Conservation (phyloP, 1,140 invertebrate species). For the Anthonomus grandis region DNA sequence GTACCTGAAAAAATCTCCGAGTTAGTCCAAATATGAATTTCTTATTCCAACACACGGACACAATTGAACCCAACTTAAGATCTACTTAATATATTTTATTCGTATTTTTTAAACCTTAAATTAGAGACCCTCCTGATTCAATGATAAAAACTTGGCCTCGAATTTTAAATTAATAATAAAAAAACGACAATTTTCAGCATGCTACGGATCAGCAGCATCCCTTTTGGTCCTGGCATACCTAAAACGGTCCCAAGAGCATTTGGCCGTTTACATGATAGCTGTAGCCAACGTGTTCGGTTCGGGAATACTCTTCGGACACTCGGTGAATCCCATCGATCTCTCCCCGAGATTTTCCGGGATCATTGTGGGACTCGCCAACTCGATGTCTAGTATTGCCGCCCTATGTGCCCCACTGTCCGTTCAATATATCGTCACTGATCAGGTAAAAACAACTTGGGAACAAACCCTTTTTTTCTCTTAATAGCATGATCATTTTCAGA, state of each 20-base stretch:
- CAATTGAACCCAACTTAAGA: no score
- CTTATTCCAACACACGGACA: no score
- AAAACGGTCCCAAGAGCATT: not conserved
- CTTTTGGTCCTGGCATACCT: conserved; percentile 7
- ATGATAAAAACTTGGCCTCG: no score
- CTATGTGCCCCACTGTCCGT: conserved; percentile 18
- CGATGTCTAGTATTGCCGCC: not conserved
- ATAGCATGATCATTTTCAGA: not conserved
- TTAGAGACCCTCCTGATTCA: no score
- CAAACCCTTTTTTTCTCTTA: not conserved
- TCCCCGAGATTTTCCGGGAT: conserved; percentile 26
- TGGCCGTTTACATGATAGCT: conserved; percentile 9
- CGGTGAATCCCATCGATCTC: conserved; percentile 18
- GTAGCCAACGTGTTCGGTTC: conserved; percentile 1
- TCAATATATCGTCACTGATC: conserved; percentile 21
- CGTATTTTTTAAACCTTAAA: no score
- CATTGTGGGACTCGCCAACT: conserved; percentile 15
- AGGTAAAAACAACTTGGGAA: conserved; percentile 2
- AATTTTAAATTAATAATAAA: not conserved
- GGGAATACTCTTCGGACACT: conserved; percentile 6
- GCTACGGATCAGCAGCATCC: conserved; percentile 5
- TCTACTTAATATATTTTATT: no score
- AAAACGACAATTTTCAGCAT: conserved; percentile 17
- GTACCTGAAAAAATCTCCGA: no score
- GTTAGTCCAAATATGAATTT: no score